phyloP scores from a whole-genome alignment of 2,113 vertebrate genomes.

The Paracanthobrama guichenoti region DNA sequence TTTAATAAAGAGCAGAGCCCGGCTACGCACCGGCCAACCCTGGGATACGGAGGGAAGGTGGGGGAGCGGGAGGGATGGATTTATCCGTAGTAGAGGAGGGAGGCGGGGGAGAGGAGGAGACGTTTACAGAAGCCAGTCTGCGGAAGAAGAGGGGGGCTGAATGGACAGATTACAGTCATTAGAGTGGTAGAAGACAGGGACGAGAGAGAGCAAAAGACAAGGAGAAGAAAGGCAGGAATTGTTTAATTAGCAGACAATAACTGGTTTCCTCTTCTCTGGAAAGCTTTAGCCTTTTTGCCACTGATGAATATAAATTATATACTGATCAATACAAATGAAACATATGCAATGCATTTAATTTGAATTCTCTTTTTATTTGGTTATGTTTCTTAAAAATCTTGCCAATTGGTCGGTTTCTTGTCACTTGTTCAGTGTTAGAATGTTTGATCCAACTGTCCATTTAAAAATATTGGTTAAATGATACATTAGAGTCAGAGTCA shows the following conservation, averaged over 20 bases:
- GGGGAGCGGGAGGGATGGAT: conserved; percentile 18
- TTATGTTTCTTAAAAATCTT: no score
- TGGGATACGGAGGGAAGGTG: conserved; percentile 34
- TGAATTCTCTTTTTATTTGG: no score
- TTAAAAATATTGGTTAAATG: background rate
- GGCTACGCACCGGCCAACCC: conserved; percentile 31
- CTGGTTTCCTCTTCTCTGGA: conserved; percentile 3
- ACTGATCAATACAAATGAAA: no score
- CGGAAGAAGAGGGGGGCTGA: conserved; percentile 29
- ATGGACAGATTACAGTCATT: conserved; percentile 32
- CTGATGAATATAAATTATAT: background rate
- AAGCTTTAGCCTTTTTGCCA: conserved; percentile 1
- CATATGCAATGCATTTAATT: no score
- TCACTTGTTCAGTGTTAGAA: no score
- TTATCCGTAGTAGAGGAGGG: conserved; percentile 42
- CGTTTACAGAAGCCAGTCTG: conserved; percentile 42
- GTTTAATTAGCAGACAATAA: conserved; percentile 22
- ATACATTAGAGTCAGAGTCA: background rate
- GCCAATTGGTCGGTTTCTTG: no score
- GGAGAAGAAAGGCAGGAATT: conserved; percentile 22
- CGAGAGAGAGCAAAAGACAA: conserved; percentile 10
- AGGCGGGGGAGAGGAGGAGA: conserved; percentile 27
- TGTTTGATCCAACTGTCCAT: background rate
- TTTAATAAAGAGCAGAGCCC: conserved; percentile 52
- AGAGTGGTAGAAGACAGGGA: conserved; percentile 8